Base-by-base conservation (phyloP, 1,140 invertebrate species). In the Palaemon carinicauda region DNA sequence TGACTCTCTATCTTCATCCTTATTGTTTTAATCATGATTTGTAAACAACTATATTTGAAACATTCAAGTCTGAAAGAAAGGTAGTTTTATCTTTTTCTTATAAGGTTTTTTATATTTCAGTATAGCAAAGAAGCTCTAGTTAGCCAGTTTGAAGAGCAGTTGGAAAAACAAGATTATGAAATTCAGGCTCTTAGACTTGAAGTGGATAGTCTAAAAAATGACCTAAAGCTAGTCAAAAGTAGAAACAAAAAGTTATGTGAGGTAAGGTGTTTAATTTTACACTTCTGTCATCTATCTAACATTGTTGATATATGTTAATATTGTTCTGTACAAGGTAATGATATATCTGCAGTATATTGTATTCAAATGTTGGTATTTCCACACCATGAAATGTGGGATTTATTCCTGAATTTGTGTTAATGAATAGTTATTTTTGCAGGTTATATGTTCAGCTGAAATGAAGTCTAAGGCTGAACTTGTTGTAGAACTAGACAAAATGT, bases 201-300 rank as follows among this genome's bases (percentile, higher is more conserved):
- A 91, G 91, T 96, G 27, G 92, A 93, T 52, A 92, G 90, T 77
- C 90, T 95, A 71, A 95, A 94, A 90, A 92, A 93, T 86, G 95
- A 96, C 90, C 92, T 96, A 19, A 91, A 93, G 27, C 93, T 94
- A 91, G 95, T 96, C 1, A 96, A 96, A 91, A 93, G 93, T 79
- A 94, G 95, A 90, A 96, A 96, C 91, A 95, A 94, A 91, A 95
- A 95, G 87, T 91, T 96, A 2, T 96, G 94, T 92, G 94, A 94
- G 90, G 95, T 89, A 79, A 89, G 69, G n/a, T n/a, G n/a, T n/a
- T n/a, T n/a, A n/a, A n/a, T n/a, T n/a, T n/a, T n/a, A n/a, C 52
- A 27, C 15, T 33, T 17, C 54, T 74, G 15, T 53, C 52, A 65
- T 81, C 21, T 77, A 29, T 71, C 31, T 27, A 31, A 29, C 24